Conservation (phyloP, 2,888 invertebrate species). For the Amiota mariae region DNA sequence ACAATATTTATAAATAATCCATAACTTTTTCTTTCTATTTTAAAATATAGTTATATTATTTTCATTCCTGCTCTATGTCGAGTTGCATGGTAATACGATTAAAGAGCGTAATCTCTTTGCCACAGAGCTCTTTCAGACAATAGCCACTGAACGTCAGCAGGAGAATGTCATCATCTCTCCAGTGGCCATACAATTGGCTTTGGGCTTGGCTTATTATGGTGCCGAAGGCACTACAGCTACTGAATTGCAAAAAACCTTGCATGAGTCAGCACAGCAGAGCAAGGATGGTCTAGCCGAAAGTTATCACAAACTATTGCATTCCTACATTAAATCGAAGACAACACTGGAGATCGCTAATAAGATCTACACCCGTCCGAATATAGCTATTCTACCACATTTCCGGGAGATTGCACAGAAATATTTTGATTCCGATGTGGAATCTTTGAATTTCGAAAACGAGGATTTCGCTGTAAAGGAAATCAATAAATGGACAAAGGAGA, state of each 20-base stretch:
- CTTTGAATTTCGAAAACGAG: constrained; percentile 78
- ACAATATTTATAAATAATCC: not conserved
- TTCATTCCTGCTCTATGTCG: constrained; percentile 37
- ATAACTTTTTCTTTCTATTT: not conserved
- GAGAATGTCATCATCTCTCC: constrained; percentile 69
- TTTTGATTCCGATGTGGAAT: constrained; percentile 80
- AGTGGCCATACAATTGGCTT: constrained; percentile 64
- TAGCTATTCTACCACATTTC: constrained; percentile 76
- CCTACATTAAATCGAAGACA: constrained; percentile 68
- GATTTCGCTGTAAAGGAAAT: constrained; percentile 77
- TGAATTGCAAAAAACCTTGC: constrained; percentile 62
- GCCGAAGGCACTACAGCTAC: constrained; percentile 62
- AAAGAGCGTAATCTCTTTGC: constrained; percentile 67
- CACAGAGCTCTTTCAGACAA: constrained; percentile 66
- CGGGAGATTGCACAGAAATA: constrained; percentile 77
- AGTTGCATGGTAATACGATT: constrained; percentile 54
- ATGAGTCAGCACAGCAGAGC: constrained; percentile 65
- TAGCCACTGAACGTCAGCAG: constrained; percentile 63
- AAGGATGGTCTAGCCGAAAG: constrained; percentile 65
- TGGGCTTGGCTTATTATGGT: constrained; percentile 66
- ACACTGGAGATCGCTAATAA: constrained; percentile 82
- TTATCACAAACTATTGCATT: constrained; percentile 63
- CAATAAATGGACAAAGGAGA: constrained; percentile 86
- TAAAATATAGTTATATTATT: constrained; percentile 22
- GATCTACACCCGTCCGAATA: constrained; percentile 78